These are phyloP conservation scores for Drosophila melanica DNA, from an alignment of 1,140 invertebrate genomes.

Conservation along the genomic window DNA sequence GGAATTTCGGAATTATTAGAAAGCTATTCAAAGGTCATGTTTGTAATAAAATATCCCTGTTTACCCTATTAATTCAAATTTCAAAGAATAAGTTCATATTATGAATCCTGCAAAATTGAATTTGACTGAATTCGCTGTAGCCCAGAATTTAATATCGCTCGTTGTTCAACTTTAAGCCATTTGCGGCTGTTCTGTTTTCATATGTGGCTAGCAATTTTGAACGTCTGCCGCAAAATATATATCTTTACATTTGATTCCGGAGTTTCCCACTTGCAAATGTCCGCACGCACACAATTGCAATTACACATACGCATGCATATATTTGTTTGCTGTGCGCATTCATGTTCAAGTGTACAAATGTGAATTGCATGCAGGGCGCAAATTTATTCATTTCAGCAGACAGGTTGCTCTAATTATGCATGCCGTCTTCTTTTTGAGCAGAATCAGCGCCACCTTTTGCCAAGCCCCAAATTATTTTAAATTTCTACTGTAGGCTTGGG, in stretches of 20 bases:
- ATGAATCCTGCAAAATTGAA: too few species aligned
- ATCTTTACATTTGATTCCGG: constrained; percentile 32
- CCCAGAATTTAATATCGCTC: background rate
- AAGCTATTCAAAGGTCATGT: too few species aligned
- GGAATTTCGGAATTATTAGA: too few species aligned
- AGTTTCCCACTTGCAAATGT: constrained; percentile 15
- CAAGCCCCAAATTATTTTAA: constrained; percentile 33
- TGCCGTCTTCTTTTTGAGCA: constrained; percentile 7
- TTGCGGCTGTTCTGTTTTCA: constrained; percentile 10
- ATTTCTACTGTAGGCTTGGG: constrained; percentile 20
- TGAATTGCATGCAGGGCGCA: constrained; percentile 46
- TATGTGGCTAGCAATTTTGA: constrained; percentile 3
- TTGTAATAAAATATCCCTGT: too few species aligned
- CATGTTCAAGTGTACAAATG: constrained; percentile 47
- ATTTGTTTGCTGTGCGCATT: constrained; percentile 22
- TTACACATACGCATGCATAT: background rate
- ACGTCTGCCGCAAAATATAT: constrained; percentile 20
- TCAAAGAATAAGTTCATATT: too few species aligned
- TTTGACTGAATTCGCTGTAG: background rate
- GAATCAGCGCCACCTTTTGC: constrained; percentile 4
- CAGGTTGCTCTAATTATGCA: constrained; percentile 71
- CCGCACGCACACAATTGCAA: constrained; percentile 1
- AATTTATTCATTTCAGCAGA: constrained; percentile 73
- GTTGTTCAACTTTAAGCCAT: constrained; percentile 9
- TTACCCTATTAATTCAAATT: too few species aligned